Base-by-base conservation (phyloP, 2,113 vertebrate species). In the Lepisosteus oculatus region DNA sequence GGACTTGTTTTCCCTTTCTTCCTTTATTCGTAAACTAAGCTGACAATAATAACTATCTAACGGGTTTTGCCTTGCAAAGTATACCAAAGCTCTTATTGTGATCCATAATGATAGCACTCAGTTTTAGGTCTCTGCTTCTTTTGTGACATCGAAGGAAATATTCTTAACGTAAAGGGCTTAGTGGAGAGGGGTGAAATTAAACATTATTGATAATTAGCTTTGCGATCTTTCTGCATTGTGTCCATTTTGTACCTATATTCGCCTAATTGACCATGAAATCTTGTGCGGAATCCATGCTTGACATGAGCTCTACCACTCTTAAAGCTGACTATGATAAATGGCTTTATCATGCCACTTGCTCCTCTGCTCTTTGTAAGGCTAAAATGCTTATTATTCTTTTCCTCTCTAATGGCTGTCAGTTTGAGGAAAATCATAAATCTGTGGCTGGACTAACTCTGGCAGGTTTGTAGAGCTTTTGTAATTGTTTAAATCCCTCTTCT, bases 251-350 rank as follows among this genome's bases (percentile, higher is more conserved):
- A 87, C 84, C 77, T 91, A 82, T 84, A 85, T 90, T 89, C 89
- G 86, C 80, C 84, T 91, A 91, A 93, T 86, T 90, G 89, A 89
- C 87, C 85, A 75, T 91, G 89, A 90, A 92, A 90, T 90, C 82
- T 88, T 81, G 75, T 79, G 79, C 84, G 77, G 80, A 90, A 85
- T 83, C 81, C 9, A 0, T 61, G 79, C 76, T 82, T 86, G 82
- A 84, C 81, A 63, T 73, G 71, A 83, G 79, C 78, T 75, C 70
- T 81, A 72, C 75, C 15, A 41, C 74, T 81, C 84, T 83, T 78
- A 85, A 61, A 87, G 81, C 81, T 88, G 89, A 88, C 80, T 77
- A 43, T 88, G 89, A 91, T 83, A 73, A 91, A 91, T 88, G 81
- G 45, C 81, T 89, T 84, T 81, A 83, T 85, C 77, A 76, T 61